Percentiles rank a stretch among this genome's conserved stretches.
Conservation (phyloP, 2,113 vertebrate genomes). For the Stictonetta naevosa region DNA sequence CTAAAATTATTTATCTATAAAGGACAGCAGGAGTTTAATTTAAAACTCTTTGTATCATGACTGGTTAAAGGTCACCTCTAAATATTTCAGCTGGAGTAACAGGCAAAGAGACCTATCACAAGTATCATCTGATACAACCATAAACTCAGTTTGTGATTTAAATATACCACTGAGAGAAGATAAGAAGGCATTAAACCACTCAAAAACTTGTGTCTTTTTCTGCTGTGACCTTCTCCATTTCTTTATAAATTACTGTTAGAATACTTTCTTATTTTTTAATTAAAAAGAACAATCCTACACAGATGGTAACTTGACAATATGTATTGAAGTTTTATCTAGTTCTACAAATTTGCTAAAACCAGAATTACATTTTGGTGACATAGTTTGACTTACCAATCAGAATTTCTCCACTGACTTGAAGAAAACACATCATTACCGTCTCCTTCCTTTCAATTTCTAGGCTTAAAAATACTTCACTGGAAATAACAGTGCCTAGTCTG, state of each 20-base stretch:
- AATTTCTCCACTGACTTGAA: background rate
- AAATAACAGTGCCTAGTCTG: background rate
- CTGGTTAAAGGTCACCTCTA: background rate
- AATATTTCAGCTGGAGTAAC: background rate
- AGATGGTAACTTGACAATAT: background rate
- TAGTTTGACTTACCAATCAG: background rate
- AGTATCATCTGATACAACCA: background rate
- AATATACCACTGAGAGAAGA: background rate
- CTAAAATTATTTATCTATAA: slow-evolving; percentile 14
- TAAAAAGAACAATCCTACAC: background rate
- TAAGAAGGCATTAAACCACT: background rate
- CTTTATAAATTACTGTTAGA: background rate
- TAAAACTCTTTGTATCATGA: background rate
- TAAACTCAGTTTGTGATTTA: slow-evolving; percentile 11
- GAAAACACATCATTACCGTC: background rate
- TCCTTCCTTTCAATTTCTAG: background rate
- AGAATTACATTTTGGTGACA: background rate
- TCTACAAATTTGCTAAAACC: background rate
- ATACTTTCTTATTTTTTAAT: background rate
- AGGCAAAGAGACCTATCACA: background rate
- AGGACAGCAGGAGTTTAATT: background rate
- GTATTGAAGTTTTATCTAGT: background rate
- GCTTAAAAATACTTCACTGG: background rate
- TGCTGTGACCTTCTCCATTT: background rate
- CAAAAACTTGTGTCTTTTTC: background rate